Evolutionary conservation across 37 sponge, comb jelly and placozoan genomes (phyloP).

Genomic region (Dysidea cf. avara): DNA sequence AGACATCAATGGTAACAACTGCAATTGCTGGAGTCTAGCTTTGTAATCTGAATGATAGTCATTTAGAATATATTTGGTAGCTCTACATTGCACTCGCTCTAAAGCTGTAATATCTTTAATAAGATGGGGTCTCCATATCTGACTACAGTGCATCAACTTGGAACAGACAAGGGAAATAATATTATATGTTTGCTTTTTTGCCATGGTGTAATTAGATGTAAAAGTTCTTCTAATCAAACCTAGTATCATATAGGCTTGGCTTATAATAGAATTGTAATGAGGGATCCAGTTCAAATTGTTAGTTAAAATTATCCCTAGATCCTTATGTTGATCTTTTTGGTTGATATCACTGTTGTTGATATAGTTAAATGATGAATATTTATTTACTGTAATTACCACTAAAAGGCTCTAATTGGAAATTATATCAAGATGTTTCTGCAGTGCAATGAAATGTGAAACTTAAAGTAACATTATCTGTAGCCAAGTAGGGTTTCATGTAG

Average conservation of each 20-base stretch:
- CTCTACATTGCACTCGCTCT: conserved; percentile 8
- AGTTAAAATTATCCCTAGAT: background rate
- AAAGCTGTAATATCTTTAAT: background rate
- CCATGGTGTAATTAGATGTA: background rate
- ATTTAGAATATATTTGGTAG: conserved; percentile 1
- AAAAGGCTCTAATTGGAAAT: no score
- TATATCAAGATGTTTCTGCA: no score
- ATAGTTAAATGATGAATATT: no score
- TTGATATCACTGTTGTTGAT: no score
- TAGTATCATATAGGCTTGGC: conserved; percentile 5
- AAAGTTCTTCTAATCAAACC: conserved; percentile 2
- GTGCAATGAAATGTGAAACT: no score
- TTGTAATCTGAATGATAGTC: background rate
- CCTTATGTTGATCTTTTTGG: background rate
- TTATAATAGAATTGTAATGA: background rate
- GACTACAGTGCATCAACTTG: background rate
- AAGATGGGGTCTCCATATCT: background rate
- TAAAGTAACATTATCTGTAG: no score
- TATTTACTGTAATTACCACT: no score
- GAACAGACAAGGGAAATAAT: background rate
- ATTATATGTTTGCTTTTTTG: background rate
- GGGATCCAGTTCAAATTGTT: background rate
- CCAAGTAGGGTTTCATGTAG: no score
- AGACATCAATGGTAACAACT: conserved; percentile 1
- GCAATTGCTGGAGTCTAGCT: background rate